Percentiles rank a stretch among this genome's conserved stretches.
phyloP scores from a whole-genome alignment of 2,888 invertebrate genomes.

The Hirtodrosophila alboralis region DNA sequence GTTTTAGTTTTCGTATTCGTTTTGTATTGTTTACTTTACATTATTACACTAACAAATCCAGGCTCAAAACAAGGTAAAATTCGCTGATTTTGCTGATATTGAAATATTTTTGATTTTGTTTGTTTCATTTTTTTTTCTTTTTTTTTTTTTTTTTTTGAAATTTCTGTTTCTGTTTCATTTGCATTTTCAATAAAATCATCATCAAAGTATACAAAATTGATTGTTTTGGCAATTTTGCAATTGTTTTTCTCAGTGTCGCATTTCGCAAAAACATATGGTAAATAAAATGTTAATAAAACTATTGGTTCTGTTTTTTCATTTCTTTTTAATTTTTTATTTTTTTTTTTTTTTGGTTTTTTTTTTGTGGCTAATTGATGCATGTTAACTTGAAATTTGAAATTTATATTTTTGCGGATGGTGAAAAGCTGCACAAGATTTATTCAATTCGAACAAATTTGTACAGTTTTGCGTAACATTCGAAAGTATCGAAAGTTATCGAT shows the following conservation, averaged over 20 bases:
- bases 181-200: constrained; percentile 49
- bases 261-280: constrained; percentile 53
- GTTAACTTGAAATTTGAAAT: constrained; percentile 24
- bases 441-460: constrained; percentile 32
- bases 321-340: constrained; percentile 19
- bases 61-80: constrained; percentile 80
- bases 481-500: constrained; percentile 5
- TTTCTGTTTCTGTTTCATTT: constrained; percentile 57
- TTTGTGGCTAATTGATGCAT: constrained; percentile 28
- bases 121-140: constrained; percentile 19
- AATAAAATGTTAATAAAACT: constrained; percentile 71
- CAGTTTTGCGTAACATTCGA: constrained; percentile 19
- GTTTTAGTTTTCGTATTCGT: constrained; percentile 35
- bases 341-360: constrained; percentile 18
- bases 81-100: constrained; percentile 54
- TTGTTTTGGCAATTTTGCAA: constrained; percentile 26
- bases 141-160: constrained; percentile 16
- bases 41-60: constrained; percentile 83
- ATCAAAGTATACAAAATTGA: constrained; percentile 41
- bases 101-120: constrained; percentile 16
- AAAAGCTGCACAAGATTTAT: constrained; percentile 29
- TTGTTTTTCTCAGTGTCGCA: constrained; percentile 19
- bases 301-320: constrained; percentile 17
- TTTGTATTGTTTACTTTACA: constrained; percentile 60
- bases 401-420: constrained; percentile 23